Conservation (phyloP, 37 sponge, comb jelly and placozoan genomes). For the Tethya wilhelma region DNA sequence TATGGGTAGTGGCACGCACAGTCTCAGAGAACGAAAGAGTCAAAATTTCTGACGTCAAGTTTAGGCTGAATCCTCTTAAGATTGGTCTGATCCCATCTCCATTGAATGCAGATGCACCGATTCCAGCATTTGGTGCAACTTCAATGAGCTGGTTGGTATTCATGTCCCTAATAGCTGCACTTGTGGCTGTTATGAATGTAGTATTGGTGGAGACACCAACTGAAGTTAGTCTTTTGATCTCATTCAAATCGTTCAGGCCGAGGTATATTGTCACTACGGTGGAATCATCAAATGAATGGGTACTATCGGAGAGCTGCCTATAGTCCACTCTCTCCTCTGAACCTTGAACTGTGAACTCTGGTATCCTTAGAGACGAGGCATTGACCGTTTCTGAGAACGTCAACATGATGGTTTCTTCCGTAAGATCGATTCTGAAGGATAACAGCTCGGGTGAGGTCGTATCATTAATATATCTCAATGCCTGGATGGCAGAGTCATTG, state of each 20-base stretch:
- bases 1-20: constrained; percentile 56
- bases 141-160: constrained; percentile 55
- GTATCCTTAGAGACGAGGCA: constrained; percentile 59
- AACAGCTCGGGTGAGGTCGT: constrained; percentile 54
- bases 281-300: constrained; percentile 42
- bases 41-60: constrained; percentile 73
- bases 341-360: constrained; percentile 77
- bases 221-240: constrained; percentile 61
- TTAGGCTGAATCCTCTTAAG: constrained; percentile 63
- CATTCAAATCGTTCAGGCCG: constrained; percentile 80
- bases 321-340: not conserved
- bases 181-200: constrained; percentile 64
- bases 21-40: constrained; percentile 89
- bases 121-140: constrained; percentile 9
- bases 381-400: constrained; percentile 88
- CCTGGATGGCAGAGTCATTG: constrained; percentile 12
- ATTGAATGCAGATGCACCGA: constrained; percentile 43
- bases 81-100: constrained; percentile 67
- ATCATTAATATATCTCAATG: constrained; percentile 40
- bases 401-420: constrained; percentile 54
- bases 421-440: constrained; percentile 80
- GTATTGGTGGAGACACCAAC: constrained; percentile 73
- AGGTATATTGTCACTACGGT: constrained; percentile 68
- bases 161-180: constrained; percentile 78
- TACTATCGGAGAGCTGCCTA: constrained; percentile 57